These are phyloP conservation scores for Sebastes reedi DNA, from an alignment of 2,797 vertebrate genomes.

Conservation along the genomic window DNA sequence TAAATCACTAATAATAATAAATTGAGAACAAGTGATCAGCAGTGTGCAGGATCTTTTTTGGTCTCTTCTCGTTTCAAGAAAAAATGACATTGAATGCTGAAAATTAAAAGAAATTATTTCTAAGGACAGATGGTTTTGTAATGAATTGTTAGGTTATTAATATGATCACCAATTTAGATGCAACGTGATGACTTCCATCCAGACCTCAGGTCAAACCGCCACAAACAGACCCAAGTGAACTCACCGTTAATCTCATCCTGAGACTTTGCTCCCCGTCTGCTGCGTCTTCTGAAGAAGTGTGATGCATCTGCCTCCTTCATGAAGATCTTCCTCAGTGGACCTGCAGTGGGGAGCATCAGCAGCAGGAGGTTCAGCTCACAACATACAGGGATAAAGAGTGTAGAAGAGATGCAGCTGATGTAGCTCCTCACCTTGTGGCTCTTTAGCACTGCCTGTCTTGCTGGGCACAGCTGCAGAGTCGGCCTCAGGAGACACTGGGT, in stretches of 20 bases:
- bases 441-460: constrained; percentile 42
- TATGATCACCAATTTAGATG: background rate
- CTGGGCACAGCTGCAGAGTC: constrained; percentile 73
- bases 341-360: constrained; percentile 63
- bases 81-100: background rate
- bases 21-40: too few relatives aligned
- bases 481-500: constrained; percentile 76
- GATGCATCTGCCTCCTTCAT: constrained; percentile 85
- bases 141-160: background rate
- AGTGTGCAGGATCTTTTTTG: background rate
- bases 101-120: background rate
- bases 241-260: constrained; percentile 87
- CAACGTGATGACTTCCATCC: background rate
- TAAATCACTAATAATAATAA: background rate
- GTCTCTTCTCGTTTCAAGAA: background rate
- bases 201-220: constrained; percentile 10
- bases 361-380: constrained; percentile 31
- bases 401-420: background rate
- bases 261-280: constrained; percentile 81
- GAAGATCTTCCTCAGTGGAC: constrained; percentile 81
- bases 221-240: constrained; percentile 34
- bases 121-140: background rate
- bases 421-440: constrained; percentile 79
- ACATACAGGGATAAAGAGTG: constrained; percentile 9
- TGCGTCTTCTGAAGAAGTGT: constrained; percentile 86